A percentile compares a stretch with the other conserved stretches of the same genome.
phyloP scores from a whole-genome alignment of 2,888 invertebrate species.

The Orthonevra nobilis region DNA sequence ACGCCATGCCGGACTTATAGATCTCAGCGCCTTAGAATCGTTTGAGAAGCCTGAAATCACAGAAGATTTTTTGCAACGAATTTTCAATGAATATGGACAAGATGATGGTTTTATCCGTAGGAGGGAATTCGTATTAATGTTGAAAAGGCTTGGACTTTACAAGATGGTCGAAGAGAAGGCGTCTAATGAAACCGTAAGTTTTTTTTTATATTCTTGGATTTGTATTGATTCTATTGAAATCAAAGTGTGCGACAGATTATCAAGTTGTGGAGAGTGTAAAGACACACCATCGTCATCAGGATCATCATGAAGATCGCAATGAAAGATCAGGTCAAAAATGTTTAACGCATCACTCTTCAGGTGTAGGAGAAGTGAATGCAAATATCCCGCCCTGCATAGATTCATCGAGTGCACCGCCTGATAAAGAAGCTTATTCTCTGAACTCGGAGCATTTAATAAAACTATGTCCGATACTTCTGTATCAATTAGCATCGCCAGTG shows the following conservation, averaged over 20 bases:
- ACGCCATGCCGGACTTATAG: slow-evolving; percentile 76
- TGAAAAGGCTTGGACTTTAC: slow-evolving; percentile 83
- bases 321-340: slow-evolving; percentile 29
- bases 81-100: slow-evolving; percentile 86
- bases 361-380: background rate
- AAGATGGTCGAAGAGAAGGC: slow-evolving; percentile 79
- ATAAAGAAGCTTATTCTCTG: slow-evolving; percentile 71
- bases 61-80: slow-evolving; percentile 84
- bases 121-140: slow-evolving; percentile 86
- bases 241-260: slow-evolving; percentile 59
- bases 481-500: slow-evolving; percentile 83
- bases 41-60: slow-evolving; percentile 80
- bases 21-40: slow-evolving; percentile 67
- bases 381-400: slow-evolving; percentile 38
- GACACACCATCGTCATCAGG: slow-evolving; percentile 42
- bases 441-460: slow-evolving; percentile 77
- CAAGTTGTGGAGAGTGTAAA: slow-evolving; percentile 49
- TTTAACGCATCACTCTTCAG: slow-evolving; percentile 10
- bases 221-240: background rate
- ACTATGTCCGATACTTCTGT: slow-evolving; percentile 86
- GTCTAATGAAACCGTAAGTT: slow-evolving; percentile 52
- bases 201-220: background rate
- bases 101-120: slow-evolving; percentile 83
- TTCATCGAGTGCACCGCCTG: background rate
- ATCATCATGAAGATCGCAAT: slow-evolving; percentile 32